phyloP scores from a whole-genome alignment of 2,113 vertebrate species.

The Pluvianellus socialis region DNA sequence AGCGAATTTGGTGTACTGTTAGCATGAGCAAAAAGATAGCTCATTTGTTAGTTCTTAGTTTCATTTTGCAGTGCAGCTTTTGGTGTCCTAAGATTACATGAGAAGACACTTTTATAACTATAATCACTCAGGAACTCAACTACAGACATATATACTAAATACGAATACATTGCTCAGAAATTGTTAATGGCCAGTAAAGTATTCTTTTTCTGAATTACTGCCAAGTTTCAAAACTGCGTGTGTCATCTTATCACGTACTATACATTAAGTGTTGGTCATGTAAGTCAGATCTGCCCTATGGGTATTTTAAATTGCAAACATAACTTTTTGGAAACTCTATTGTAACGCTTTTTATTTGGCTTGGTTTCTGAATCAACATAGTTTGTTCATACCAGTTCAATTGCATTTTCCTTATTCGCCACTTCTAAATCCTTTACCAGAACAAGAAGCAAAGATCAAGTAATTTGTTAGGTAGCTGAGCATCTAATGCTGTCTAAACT shows the following conservation, averaged over 20 bases:
- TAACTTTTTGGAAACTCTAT: conserved; percentile 30
- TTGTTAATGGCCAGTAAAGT: neutral
- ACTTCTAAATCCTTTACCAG: neutral
- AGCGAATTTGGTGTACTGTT: neutral
- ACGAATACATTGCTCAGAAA: conserved; percentile 20
- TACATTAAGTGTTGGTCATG: conserved; percentile 17
- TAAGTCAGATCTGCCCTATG: conserved; percentile 27
- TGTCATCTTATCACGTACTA: conserved; percentile 13
- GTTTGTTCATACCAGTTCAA: neutral
- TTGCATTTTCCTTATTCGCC: neutral
- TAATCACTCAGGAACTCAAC: conserved; percentile 42
- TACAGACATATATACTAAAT: conserved; percentile 26
- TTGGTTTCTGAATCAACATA: conserved; percentile 21
- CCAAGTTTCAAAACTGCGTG: conserved; percentile 46
- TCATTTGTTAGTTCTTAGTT: conserved; percentile 41
- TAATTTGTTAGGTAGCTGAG: neutral
- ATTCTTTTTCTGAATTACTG: conserved; percentile 2
- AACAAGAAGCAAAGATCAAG: conserved; percentile 1
- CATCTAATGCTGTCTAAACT: neutral
- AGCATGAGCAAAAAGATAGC: conserved; percentile 28
- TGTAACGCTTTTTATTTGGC: neutral
- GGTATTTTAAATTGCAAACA: conserved; percentile 39
- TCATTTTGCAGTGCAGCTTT: conserved; percentile 35
- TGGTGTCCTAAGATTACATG: conserved; percentile 46
- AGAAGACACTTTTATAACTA: conserved; percentile 55